These are phyloP conservation scores for Oscheius sp. DNA, from an alignment of 1,140 invertebrate species.

Conservation along the genomic window DNA sequence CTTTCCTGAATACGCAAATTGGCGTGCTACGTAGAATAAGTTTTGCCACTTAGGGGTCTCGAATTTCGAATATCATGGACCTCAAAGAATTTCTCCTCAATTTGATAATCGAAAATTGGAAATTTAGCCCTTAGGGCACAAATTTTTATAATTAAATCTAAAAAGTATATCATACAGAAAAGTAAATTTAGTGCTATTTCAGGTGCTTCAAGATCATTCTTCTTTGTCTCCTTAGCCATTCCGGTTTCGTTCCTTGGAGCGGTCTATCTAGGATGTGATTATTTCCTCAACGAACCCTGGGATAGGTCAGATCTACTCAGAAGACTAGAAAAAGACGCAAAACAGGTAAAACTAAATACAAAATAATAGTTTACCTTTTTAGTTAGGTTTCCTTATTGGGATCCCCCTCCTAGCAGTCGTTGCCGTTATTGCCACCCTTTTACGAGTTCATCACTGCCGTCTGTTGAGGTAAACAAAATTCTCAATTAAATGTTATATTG, in stretches of 20 bases:
- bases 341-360: neutral
- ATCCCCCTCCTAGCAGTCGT: conserved; percentile 4
- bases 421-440: neutral
- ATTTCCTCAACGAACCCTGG: neutral
- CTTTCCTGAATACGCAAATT: too few species aligned
- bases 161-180: too few species aligned
- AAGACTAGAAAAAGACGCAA: neutral
- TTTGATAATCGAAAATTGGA: too few species aligned
- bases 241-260: conserved; percentile 4
- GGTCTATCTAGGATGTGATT: neutral
- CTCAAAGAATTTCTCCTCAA: too few species aligned
- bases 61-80: too few species aligned
- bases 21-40: too few species aligned
- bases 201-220: conserved; percentile 15
- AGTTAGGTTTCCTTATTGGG: conserved; percentile 1
- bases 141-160: neutral
- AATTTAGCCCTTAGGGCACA: neutral
- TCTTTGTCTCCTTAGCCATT: neutral
- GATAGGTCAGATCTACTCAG: neutral
- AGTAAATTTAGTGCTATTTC: too few species aligned
- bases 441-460: conserved; percentile 5
- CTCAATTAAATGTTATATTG: neutral
- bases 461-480: neutral
- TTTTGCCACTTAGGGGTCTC: neutral
- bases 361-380: neutral